Evolutionary conservation across 2,113 vertebrate species (phyloP).

Genomic region (Anarhynchus alexandrinus): DNA sequence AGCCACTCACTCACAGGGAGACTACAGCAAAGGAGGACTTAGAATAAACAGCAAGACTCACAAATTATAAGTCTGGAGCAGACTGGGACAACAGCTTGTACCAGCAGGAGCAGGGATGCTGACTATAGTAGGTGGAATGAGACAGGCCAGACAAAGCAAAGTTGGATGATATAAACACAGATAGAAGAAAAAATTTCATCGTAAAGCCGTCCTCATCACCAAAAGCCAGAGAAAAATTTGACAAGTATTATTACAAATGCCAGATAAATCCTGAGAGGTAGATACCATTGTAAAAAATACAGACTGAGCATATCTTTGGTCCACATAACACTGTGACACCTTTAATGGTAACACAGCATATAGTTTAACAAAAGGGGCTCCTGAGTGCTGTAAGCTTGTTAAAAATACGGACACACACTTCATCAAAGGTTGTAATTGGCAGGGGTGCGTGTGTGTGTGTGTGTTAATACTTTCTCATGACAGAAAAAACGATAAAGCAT

Average conservation of each 20-base stretch:
- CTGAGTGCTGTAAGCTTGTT: neutral
- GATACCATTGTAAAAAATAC: neutral
- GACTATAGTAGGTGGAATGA: neutral
- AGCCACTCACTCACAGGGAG: neutral
- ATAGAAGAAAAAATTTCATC: neutral
- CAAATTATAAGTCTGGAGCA: constrained; percentile 9
- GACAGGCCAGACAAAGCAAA: neutral
- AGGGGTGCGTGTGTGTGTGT: accelerated
- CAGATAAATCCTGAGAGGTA: neutral
- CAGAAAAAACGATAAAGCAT: neutral
- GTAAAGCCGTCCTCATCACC: neutral
- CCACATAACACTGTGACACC: neutral
- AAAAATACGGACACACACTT: neutral
- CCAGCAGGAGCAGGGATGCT: constrained; percentile 12
- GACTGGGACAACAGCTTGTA: constrained; percentile 46
- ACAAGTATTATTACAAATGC: neutral
- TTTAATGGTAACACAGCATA: neutral
- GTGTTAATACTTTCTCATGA: neutral
- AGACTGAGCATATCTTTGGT: neutral
- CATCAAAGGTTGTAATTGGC: neutral
- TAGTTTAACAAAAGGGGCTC: neutral
- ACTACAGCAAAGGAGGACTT: neutral
- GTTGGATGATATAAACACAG: neutral
- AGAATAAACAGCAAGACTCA: neutral
- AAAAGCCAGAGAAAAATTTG: neutral